phyloP scores from a whole-genome alignment of 1,140 invertebrate genomes.

The Ceratosolen fusciceps region DNA sequence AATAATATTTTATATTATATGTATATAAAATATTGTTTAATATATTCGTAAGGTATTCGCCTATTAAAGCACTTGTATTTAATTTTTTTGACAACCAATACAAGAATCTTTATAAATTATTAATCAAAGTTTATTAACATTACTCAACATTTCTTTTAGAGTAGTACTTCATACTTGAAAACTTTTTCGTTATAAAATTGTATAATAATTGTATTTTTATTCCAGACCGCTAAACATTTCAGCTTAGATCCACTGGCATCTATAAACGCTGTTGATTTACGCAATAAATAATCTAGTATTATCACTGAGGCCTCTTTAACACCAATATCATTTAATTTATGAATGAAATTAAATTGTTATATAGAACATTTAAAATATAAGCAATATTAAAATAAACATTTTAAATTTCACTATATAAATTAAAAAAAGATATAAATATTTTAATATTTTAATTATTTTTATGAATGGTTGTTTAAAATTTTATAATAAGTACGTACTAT shows the following conservation, averaged over 20 bases:
- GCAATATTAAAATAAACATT: background rate
- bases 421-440: background rate
- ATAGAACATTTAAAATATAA: constrained; percentile 1
- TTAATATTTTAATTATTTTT: too few species aligned
- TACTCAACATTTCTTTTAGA: too few species aligned
- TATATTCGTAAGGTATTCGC: too few species aligned
- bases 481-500: too few species aligned
- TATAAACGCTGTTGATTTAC: constrained; percentile 81
- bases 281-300: constrained; percentile 73
- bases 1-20: background rate
- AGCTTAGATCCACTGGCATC: constrained; percentile 75
- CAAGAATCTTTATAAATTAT: too few species aligned
- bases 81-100: too few species aligned
- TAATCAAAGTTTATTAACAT: background rate
- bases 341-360: constrained; percentile 9
- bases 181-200: constrained; percentile 26
- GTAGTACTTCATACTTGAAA: constrained; percentile 22
- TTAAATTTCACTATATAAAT: background rate
- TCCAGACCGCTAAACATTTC: constrained; percentile 80
- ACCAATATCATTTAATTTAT: too few species aligned
- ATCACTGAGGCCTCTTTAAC: constrained; percentile 20
- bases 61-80: background rate
- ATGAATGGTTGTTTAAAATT: too few species aligned
- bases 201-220: constrained; percentile 52
- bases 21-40: too few species aligned